A percentile compares a stretch with the other conserved stretches of the same genome.
Evolutionary conservation across 2,113 vertebrate species (phyloP).

Genomic region (Nerophis ophidion): DNA sequence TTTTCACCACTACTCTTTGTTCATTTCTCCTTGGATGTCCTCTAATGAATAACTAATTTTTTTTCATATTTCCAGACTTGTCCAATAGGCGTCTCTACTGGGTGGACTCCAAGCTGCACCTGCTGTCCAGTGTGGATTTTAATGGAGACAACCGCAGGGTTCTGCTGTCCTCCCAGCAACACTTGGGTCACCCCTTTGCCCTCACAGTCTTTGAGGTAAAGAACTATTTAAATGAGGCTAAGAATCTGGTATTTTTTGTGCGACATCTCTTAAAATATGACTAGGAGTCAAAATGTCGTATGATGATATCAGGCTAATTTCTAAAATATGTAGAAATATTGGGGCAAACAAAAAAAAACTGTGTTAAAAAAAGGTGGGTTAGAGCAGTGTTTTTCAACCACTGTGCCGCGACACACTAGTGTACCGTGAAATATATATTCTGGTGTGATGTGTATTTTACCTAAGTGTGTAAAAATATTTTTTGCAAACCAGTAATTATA

Average conservation of each 20-base stretch:
- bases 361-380: no score
- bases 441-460: no score
- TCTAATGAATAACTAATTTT: constrained; percentile 2
- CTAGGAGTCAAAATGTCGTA: neutral
- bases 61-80: constrained; percentile 77
- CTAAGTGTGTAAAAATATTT: no score
- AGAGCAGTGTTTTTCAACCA: no score
- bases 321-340: neutral
- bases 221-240: neutral
- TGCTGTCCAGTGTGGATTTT: constrained; percentile 91
- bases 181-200: constrained; percentile 91
- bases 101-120: constrained; percentile 97
- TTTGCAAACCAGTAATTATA: no score
- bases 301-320: neutral
- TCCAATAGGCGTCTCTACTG: constrained; percentile 92
- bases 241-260: no score
- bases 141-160: constrained; percentile 87
- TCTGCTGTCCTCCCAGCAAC: constrained; percentile 83
- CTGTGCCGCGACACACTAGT: no score
- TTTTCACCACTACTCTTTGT: constrained; percentile 16
- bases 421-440: no score
- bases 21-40: constrained; percentile 4
- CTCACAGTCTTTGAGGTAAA: constrained; percentile 94
- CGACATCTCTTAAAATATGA: no score
- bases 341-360: no score